A percentile compares a stretch with the other conserved stretches of the same genome.
Evolutionary conservation across 2,797 vertebrate genomes (phyloP).

Genomic region (Etheostoma perlongum): DNA sequence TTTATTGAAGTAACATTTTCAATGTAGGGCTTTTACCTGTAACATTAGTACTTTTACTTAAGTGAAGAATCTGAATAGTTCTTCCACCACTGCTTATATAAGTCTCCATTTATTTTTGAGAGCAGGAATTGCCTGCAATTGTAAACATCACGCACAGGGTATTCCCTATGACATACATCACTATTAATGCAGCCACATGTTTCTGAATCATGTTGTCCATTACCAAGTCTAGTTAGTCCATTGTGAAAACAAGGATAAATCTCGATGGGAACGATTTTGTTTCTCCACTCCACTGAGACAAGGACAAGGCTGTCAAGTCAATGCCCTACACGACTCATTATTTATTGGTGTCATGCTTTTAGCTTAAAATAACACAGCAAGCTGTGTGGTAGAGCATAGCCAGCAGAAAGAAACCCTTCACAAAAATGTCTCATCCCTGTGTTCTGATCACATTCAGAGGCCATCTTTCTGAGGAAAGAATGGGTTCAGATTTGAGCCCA

Average conservation of each 20-base stretch:
- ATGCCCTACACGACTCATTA: conserved; percentile 43
- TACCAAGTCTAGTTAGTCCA: not conserved
- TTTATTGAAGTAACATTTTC: too few species aligned
- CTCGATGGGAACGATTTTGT: not conserved
- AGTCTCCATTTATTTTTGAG: conserved; percentile 25
- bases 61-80: too few species aligned
- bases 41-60: too few species aligned
- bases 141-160: not conserved
- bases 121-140: too few species aligned
- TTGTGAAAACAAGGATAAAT: not conserved
- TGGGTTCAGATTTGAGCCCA: conserved; percentile 23
- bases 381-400: not conserved
- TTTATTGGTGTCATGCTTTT: conserved; percentile 37
- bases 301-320: conserved; percentile 19
- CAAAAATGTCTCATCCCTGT: conserved; percentile 17
- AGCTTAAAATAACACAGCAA: conserved; percentile 32
- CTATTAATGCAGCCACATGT: conserved; percentile 26
- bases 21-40: too few species aligned
- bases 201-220: not conserved
- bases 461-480: conserved; percentile 16
- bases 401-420: conserved; percentile 14
- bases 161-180: not conserved
- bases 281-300: not conserved
- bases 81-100: too few species aligned
- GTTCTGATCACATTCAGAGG: conserved; percentile 15